Conservation (phyloP, 2,888 invertebrate species). For the Malthinus seriepunctatus region DNA sequence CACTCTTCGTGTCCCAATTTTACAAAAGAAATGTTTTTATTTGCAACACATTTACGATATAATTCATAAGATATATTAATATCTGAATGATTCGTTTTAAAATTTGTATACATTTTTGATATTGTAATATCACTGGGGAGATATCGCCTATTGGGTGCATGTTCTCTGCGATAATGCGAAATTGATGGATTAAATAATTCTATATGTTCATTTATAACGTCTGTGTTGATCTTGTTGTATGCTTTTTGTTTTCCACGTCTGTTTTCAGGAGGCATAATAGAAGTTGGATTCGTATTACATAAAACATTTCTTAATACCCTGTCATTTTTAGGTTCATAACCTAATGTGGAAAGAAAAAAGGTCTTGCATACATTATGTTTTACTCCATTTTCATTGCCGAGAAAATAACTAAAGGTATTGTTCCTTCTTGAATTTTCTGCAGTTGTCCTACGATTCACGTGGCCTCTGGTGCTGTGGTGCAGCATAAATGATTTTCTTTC, state of each 20-base stretch:
- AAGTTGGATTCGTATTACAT: not conserved
- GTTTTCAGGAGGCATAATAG: too few species aligned
- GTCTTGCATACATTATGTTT: slow-evolving; percentile 14
- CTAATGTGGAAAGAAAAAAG: slow-evolving; percentile 16
- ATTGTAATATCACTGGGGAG: slow-evolving; percentile 34
- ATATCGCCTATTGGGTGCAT: slow-evolving; percentile 33
- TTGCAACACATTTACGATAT: slow-evolving; percentile 26
- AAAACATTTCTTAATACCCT: slow-evolving; percentile 11
- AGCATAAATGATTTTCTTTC: not conserved
- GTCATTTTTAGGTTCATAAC: slow-evolving; percentile 17
- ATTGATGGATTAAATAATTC: slow-evolving; percentile 23
- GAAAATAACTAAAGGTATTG: not conserved
- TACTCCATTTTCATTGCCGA: not conserved
- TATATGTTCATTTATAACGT: slow-evolving; percentile 17
- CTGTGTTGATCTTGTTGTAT: too few species aligned
- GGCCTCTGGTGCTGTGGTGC: not conserved
- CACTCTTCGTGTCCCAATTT: slow-evolving; percentile 33
- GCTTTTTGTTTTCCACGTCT: too few species aligned
- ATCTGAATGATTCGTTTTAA: slow-evolving; percentile 28
- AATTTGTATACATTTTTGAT: slow-evolving; percentile 33
- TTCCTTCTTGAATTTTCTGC: not conserved
- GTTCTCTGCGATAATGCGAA: slow-evolving; percentile 35
- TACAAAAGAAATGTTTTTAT: slow-evolving; percentile 34
- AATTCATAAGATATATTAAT: slow-evolving; percentile 30
- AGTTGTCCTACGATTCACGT: not conserved